Conservation (phyloP, 1,140 invertebrate species). For the Oryzaephilus surinamensis region DNA sequence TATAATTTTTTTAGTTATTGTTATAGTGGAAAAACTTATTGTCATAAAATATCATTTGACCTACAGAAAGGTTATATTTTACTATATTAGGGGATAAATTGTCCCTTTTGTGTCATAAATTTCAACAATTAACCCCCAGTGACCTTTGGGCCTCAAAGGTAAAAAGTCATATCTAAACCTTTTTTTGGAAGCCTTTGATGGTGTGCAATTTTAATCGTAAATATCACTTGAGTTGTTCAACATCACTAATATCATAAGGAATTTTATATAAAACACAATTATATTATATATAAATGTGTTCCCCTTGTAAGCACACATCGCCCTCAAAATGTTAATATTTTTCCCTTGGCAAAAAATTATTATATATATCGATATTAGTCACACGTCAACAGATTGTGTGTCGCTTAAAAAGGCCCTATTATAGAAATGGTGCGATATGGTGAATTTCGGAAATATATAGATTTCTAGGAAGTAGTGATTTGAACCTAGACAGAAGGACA, state of each 20-base stretch:
- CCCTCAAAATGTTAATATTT: too few relatives aligned
- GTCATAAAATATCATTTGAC: conserved; percentile 20
- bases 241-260: too few relatives aligned
- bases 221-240: too few relatives aligned
- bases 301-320: too few relatives aligned
- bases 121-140: conserved; percentile 26
- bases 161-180: conserved; percentile 26
- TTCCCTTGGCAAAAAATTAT: too few relatives aligned
- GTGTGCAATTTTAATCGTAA: too few relatives aligned
- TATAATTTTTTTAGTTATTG: too few relatives aligned
- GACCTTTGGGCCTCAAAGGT: conserved; percentile 29
- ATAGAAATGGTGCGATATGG: too few relatives aligned
- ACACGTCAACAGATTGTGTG: conserved; percentile 9
- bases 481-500: conserved; percentile 6
- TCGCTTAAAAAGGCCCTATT: background rate
- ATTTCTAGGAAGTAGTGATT: background rate
- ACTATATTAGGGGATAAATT: conserved; percentile 28
- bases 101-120: conserved; percentile 29
- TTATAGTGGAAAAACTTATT: too few relatives aligned
- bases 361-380: conserved; percentile 11
- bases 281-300: too few relatives aligned
- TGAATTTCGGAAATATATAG: background rate
- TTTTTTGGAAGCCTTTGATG: too few relatives aligned
- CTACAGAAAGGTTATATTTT: conserved; percentile 28
- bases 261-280: too few relatives aligned